These are phyloP conservation scores for Oxystoma pomonae DNA, from an alignment of 2,888 invertebrate genomes.

Conservation along the genomic window DNA sequence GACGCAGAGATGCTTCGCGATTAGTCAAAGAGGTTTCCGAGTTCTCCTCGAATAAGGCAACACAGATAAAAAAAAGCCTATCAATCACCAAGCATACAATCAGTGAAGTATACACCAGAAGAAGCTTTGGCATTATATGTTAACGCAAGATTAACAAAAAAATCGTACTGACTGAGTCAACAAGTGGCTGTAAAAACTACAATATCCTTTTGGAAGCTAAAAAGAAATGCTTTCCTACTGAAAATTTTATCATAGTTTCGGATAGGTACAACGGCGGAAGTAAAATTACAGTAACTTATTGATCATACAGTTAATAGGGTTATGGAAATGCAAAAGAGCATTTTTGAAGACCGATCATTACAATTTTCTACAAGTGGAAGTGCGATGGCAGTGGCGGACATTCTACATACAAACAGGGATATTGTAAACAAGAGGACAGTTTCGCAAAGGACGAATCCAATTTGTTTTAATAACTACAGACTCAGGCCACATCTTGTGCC, in stretches of 20 bases:
- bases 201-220: slow-evolving; percentile 9
- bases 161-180: background rate
- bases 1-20: slow-evolving; percentile 13
- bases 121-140: slow-evolving; percentile 2
- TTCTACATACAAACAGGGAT: slow-evolving; percentile 17
- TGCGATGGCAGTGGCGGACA: slow-evolving; percentile 15
- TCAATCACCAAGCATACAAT: background rate
- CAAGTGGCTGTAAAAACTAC: slow-evolving; percentile 4
- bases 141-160: background rate
- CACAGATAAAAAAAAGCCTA: slow-evolving; percentile 8
- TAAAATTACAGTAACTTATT: slow-evolving; percentile 16
- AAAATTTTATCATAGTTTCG: slow-evolving; percentile 9
- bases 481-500: slow-evolving; percentile 14
- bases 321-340: slow-evolving; percentile 6
- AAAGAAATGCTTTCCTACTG: slow-evolving; percentile 13
- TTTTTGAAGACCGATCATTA: slow-evolving; percentile 9
- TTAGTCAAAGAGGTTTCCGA: background rate
- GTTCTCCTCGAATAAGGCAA: background rate
- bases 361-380: slow-evolving; percentile 15
- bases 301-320: slow-evolving; percentile 14
- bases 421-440: slow-evolving; percentile 8
- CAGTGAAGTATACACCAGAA: slow-evolving; percentile 7
- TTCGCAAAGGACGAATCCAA: slow-evolving; percentile 9
- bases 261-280: slow-evolving; percentile 14
- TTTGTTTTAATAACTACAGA: slow-evolving; percentile 17